Evolutionary conservation across 2,888 invertebrate species (phyloP).

Genomic region (Pinctada fucata): DNA sequence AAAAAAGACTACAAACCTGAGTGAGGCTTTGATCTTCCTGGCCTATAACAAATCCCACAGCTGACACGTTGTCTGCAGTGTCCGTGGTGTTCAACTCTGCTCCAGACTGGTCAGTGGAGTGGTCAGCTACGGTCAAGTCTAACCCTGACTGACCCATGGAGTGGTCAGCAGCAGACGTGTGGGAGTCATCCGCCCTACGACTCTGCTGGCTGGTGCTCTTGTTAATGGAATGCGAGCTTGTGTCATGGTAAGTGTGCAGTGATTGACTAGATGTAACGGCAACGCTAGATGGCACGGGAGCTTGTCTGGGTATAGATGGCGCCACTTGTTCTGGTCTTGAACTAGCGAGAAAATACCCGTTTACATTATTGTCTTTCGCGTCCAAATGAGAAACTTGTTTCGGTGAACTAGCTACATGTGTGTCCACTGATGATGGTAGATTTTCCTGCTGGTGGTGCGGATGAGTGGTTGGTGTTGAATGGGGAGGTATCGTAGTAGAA

Average conservation of each 20-base stretch:
- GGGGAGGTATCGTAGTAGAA: conserved; percentile 18
- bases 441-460: no score
- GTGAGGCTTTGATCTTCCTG: conserved; percentile 77
- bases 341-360: conserved; percentile 15
- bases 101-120: neutral
- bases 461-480: no score
- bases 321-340: neutral
- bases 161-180: no score
- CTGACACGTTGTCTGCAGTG: conserved; percentile 51
- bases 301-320: no score
- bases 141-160: neutral
- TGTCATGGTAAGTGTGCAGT: no score
- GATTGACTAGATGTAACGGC: no score
- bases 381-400: conserved; percentile 95
- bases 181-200: conserved; percentile 13
- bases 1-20: no score
- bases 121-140: neutral
- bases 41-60: conserved; percentile 81
- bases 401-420: conserved; percentile 50
- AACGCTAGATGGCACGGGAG: no score
- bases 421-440: neutral
- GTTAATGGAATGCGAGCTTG: neutral
- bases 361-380: conserved; percentile 76
- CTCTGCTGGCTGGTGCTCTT: conserved; percentile 3
- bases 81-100: neutral